Base-by-base conservation (phyloP, 2,113 vertebrate genomes). In the Leptobrachium leishanense region DNA sequence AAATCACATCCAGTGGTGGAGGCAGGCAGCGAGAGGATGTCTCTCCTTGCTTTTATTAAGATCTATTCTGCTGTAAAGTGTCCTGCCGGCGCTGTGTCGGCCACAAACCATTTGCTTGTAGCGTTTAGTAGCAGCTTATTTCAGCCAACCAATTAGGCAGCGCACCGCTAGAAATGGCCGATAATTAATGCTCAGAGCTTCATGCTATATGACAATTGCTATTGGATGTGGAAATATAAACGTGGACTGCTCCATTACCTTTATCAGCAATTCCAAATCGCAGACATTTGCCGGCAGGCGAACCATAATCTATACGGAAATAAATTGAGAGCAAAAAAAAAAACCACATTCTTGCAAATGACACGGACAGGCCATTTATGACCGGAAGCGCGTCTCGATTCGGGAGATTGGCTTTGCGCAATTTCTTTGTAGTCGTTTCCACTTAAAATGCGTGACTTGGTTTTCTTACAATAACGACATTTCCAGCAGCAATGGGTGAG, bases 161-260 rank as follows among this genome's bases (percentile, higher is more conserved):
- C 62, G 53, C 44, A 53, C 31, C 53, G 68, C 41, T 72, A 62
- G 72, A 67, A 64, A 64, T 40, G 76, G 7, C 43, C n/a, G 76
- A 70, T 77, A 79, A 72, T 79, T 79, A 79, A 79, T 72, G 76
- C 65, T 65, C 59, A 53, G 44, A 41, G 59, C 39, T 79, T 79
- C 72, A 79, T 72, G 63, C 59, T 44, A 72, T 59, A 72, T 72
- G 20, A 72, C 68, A 79, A 72, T 72, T 79, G 76, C 43, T 77
- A 59, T 79, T 64, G 59, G 72, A 79, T 79, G 76, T 72, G 76
- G 76, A 65, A 72, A 79, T 79, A 65, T 79, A 79, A 79, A 65
- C 68, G 50, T 65, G 76, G 76, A 53, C 76, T 66, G 68, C 50
- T 72, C 76, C 76, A 72, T 79, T 79, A 79, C 68, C 76, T 79